Evolutionary conservation across 1,140 invertebrate genomes (phyloP).

Genomic region (Teleogryllus occipitalis): DNA sequence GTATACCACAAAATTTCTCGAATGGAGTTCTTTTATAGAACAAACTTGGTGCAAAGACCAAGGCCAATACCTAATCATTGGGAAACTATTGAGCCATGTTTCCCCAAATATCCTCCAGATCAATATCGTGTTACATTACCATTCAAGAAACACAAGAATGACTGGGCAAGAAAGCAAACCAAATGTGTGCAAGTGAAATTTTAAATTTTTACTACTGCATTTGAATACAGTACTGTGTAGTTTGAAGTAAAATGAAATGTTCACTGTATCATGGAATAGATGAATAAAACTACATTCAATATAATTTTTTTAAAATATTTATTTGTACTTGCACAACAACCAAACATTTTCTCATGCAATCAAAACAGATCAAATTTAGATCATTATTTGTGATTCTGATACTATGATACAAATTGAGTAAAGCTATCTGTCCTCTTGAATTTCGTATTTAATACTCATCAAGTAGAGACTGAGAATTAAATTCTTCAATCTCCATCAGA

Average conservation of each 20-base stretch:
- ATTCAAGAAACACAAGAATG: neutral
- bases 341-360: no score
- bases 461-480: neutral
- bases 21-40: neutral
- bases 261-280: no score
- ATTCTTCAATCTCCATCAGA: neutral
- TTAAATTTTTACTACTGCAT: no score
- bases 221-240: no score
- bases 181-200: neutral
- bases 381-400: no score
- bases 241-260: no score
- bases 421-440: no score
- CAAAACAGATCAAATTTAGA: no score
- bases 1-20: neutral
- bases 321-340: no score
- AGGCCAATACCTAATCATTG: neutral
- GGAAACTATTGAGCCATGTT: neutral
- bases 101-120: neutral
- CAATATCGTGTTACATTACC: neutral
- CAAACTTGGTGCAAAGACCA: neutral
- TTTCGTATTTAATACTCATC: neutral
- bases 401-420: no score
- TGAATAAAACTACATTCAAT: no score
- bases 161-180: neutral
- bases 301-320: no score